These are phyloP conservation scores for Brachylomia viminalis DNA, from an alignment of 2,888 invertebrate species.

Conservation along the genomic window DNA sequence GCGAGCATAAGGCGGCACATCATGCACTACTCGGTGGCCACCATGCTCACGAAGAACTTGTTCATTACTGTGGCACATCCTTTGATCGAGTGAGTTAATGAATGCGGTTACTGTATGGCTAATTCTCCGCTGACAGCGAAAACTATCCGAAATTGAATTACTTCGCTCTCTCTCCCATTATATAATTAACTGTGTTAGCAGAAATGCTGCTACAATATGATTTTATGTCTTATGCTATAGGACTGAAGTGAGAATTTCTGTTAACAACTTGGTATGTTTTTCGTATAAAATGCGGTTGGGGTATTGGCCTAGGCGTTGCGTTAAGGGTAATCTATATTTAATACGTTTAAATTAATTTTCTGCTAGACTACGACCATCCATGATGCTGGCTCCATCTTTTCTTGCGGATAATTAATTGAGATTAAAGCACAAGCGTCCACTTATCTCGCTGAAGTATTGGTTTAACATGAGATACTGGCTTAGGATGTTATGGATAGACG, in stretches of 20 bases:
- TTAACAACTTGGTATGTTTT: not conserved
- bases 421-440: not conserved
- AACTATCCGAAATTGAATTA: conserved; percentile 48
- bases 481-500: not conserved
- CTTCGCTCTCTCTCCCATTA: conserved; percentile 36
- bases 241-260: not conserved
- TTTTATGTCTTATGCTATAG: not conserved
- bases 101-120: conserved; percentile 29
- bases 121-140: conserved; percentile 16
- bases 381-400: not conserved
- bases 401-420: not conserved
- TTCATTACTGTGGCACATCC: conserved; percentile 83
- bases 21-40: conserved; percentile 79
- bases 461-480: not conserved
- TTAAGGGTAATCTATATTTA: not conserved
- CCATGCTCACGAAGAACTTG: conserved; percentile 76
- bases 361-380: not conserved
- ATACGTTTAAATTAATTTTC: conserved; percentile 2
- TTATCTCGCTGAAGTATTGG: too few species aligned
- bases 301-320: not conserved
- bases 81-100: conserved; percentile 74
- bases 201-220: conserved; percentile 3
- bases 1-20: conserved; percentile 79
- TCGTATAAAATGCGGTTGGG: not conserved
- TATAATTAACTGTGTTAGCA: conserved; percentile 18